phyloP scores from a whole-genome alignment of 35 echinoderm and acorn worm species.

The Lytechinus pictus region DNA sequence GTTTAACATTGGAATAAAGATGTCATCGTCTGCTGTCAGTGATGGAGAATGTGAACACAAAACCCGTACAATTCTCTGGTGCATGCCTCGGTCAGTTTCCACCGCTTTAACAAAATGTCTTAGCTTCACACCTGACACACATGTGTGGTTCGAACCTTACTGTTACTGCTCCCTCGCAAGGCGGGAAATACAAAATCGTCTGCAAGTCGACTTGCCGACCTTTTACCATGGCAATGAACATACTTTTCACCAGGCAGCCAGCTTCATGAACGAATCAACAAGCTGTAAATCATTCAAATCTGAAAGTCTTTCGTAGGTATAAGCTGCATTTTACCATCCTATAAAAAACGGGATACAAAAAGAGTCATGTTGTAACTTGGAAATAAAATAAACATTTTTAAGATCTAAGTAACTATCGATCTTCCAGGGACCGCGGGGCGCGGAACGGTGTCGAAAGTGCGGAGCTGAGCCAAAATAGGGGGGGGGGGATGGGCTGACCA shows the following conservation, averaged over 20 bases:
- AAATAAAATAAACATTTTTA: no score
- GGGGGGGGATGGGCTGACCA: no score
- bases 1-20: background rate
- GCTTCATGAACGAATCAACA: background rate
- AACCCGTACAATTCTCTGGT: slow-evolving; percentile 7
- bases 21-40: background rate
- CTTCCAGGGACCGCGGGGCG: no score
- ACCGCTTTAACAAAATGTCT: slow-evolving; percentile 9
- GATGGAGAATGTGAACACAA: background rate
- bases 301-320: background rate
- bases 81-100: background rate
- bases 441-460: no score
- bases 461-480: no score
- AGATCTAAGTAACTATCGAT: no score
- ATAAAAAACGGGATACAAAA: no score
- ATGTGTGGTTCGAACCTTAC: slow-evolving; percentile 24
- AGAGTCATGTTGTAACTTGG: no score
- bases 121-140: background rate
- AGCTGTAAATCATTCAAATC: background rate
- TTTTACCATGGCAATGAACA: slow-evolving; percentile 28
- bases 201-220: background rate
- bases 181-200: background rate
- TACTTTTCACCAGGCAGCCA: background rate
- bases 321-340: background rate
- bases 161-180: background rate